A percentile compares a stretch with the other conserved stretches of the same genome.
These are phyloP conservation scores for Pangasianodon gigas DNA, from an alignment of 2,113 vertebrate species.

Conservation along the genomic window DNA sequence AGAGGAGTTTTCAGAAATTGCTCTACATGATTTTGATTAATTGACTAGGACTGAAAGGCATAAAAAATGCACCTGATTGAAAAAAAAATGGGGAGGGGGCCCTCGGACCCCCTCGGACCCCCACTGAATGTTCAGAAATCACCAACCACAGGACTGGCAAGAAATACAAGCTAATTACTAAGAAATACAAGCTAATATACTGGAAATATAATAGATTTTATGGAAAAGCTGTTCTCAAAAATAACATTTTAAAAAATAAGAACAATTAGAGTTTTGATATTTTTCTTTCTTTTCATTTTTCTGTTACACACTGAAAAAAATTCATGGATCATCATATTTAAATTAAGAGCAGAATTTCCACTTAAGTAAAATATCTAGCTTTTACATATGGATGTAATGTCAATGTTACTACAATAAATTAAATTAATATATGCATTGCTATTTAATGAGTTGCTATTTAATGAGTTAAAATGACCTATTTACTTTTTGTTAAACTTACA, in stretches of 20 bases:
- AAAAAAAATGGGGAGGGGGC: too few species aligned
- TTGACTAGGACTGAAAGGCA: not conserved
- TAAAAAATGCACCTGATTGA: not conserved
- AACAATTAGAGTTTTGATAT: not conserved
- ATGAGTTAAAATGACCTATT: not conserved
- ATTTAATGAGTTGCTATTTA: not conserved
- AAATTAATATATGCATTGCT: not conserved
- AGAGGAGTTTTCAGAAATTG: not conserved
- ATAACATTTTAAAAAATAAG: not conserved
- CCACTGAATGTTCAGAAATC: too few species aligned
- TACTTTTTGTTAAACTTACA: not conserved
- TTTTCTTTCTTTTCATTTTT: not conserved
- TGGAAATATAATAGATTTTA: not conserved
- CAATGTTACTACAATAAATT: not conserved
- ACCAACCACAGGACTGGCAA: too few species aligned
- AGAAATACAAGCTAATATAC: not conserved
- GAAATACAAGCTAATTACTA: not conserved
- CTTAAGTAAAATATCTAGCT: not conserved
- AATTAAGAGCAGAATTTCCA: not conserved
- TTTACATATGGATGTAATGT: not conserved
- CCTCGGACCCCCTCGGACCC: too few species aligned
- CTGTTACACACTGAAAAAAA: too few species aligned
- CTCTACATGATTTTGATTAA: not conserved
- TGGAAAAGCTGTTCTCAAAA: not conserved
- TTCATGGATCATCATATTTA: not conserved